Evolutionary conservation across 2,888 invertebrate genomes (phyloP).

Genomic region (Drosophila gaucha): DNA sequence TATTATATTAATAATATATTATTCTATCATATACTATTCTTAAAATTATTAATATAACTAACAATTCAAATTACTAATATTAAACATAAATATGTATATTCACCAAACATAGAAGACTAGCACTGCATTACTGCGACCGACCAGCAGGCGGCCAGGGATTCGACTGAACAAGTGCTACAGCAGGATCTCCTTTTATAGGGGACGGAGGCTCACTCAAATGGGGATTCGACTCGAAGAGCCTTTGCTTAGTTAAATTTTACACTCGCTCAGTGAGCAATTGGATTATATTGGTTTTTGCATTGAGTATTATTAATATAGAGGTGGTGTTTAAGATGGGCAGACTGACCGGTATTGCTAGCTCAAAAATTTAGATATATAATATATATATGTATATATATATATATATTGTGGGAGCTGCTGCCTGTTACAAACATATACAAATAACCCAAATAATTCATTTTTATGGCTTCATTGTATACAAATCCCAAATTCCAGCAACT

Average conservation of each 20-base stretch:
- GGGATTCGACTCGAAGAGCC: not conserved
- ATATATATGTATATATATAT: not conserved
- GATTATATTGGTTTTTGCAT: not conserved
- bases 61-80: too few species aligned
- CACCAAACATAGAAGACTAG: not conserved
- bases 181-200: not conserved
- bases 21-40: too few species aligned
- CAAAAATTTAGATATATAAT: too few species aligned
- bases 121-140: not conserved
- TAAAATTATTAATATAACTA: too few species aligned
- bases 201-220: not conserved
- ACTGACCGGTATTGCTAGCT: not conserved
- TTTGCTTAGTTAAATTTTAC: not conserved
- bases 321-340: not conserved
- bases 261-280: not conserved
- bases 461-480: not conserved
- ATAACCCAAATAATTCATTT: not conserved
- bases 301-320: not conserved
- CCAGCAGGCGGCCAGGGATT: not conserved
- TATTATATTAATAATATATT: too few species aligned
- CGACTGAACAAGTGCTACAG: not conserved
- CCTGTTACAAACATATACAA: too few species aligned
- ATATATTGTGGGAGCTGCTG: too few species aligned
- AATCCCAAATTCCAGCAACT: slow-evolving; percentile 23
- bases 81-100: too few species aligned